Evolutionary conservation across 2,888 invertebrate genomes (phyloP).

Genomic region (Cheilosia urbana): DNA sequence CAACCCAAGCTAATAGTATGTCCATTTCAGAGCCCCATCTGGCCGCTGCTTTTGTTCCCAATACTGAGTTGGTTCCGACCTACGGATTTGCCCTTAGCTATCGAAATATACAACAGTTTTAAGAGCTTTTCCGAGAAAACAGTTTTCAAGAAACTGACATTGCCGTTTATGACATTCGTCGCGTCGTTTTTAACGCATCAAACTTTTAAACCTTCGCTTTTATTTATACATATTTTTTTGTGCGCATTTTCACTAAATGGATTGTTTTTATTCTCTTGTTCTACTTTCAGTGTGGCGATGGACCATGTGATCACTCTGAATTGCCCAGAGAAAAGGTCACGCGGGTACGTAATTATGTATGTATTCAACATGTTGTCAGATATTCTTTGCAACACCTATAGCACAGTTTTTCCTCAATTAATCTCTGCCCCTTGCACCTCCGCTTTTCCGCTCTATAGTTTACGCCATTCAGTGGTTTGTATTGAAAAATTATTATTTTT

Average conservation of each 20-base stretch:
- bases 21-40: too few relatives aligned
- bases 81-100: too few relatives aligned
- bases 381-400: conserved; percentile 55
- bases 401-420: conserved; percentile 53
- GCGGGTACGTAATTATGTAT: conserved; percentile 80
- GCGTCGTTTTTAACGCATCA: background rate
- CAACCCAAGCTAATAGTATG: too few relatives aligned
- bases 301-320: conserved; percentile 83
- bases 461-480: conserved; percentile 54
- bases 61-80: too few relatives aligned
- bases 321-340: conserved; percentile 83
- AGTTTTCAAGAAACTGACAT: too few relatives aligned
- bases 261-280: conserved; percentile 2
- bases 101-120: too few relatives aligned
- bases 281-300: conserved; percentile 82
- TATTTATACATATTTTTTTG: background rate
- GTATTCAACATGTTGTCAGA: conserved; percentile 69
- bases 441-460: conserved; percentile 40
- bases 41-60: too few relatives aligned
- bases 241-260: background rate
- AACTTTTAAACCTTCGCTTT: too few relatives aligned
- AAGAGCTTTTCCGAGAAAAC: too few relatives aligned
- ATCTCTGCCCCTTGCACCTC: conserved; percentile 54
- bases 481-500: conserved; percentile 14
- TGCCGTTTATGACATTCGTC: too few relatives aligned